phyloP scores from a whole-genome alignment of 2,888 invertebrate genomes.

The Agonopterix subpropinquella region DNA sequence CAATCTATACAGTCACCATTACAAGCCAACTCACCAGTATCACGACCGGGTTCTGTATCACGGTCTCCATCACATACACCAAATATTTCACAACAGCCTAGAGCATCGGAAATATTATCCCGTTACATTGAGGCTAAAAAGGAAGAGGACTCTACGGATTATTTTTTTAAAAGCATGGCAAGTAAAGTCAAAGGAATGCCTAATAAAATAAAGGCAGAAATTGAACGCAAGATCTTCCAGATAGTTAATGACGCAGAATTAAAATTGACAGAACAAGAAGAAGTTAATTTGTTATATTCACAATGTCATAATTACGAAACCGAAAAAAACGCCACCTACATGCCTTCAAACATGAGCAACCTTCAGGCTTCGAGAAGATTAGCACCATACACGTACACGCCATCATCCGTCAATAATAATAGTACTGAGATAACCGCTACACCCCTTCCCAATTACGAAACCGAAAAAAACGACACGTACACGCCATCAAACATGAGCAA shows the following conservation, averaged over 20 bases:
- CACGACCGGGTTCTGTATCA: conserved; percentile 12
- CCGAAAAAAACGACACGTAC: conserved; percentile 6
- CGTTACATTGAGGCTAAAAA: conserved; percentile 12
- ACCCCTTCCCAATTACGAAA: conserved; percentile 2
- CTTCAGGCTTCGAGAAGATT: conserved; percentile 1
- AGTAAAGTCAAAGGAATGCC: conserved; percentile 5
- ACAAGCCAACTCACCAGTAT: conserved; percentile 4
- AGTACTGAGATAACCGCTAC: conserved; percentile 4
- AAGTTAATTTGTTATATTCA: conserved; percentile 1
- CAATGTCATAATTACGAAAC: conserved; percentile 3
- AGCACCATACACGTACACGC: conserved; percentile 7
- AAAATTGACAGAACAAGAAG: conserved; percentile 5
- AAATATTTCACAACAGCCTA: conserved; percentile 11
- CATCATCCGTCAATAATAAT: conserved; percentile 10
- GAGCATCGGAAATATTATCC: conserved; percentile 10
- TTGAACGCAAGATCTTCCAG: conserved; percentile 5
- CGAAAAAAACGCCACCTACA: conserved; percentile 5
- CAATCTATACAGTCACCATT: conserved; percentile 2
- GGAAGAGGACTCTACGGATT: conserved; percentile 10
- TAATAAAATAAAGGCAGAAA: conserved; percentile 3
- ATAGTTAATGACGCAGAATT: conserved; percentile 8
- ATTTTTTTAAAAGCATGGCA: conserved; percentile 9
- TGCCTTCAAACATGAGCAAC: conserved; percentile 6
- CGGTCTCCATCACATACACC: conserved; percentile 10
- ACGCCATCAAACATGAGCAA: conserved; percentile 6